Percentiles rank a stretch among this genome's conserved stretches.
Evolutionary conservation across 1,140 invertebrate species (phyloP).

Genomic region (Bombus terrestris): DNA sequence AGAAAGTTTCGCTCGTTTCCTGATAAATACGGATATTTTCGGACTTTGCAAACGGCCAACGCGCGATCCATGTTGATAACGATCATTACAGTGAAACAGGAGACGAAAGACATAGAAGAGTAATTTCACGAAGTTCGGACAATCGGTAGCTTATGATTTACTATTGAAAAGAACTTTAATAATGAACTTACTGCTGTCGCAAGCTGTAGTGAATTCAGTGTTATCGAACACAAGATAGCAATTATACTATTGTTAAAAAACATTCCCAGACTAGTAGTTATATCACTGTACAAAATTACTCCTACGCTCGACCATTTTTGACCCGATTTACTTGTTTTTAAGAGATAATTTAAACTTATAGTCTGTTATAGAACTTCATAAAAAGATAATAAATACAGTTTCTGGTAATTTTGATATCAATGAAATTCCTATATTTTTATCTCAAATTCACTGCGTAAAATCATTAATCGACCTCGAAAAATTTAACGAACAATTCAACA

Average conservation of each 20-base stretch:
- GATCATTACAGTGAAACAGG: background rate
- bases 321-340: too few relatives aligned
- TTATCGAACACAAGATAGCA: too few relatives aligned
- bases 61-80: background rate
- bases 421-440: background rate
- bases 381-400: too few relatives aligned
- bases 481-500: background rate
- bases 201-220: too few relatives aligned
- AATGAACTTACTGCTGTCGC: too few relatives aligned
- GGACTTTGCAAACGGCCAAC: background rate
- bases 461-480: background rate
- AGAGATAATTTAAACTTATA: too few relatives aligned
- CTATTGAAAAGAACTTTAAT: too few relatives aligned
- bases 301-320: too few relatives aligned
- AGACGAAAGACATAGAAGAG: background rate
- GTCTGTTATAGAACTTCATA: too few relatives aligned
- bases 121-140: background rate
- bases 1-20: constrained; percentile 18
- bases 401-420: background rate
- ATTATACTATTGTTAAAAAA: too few relatives aligned
- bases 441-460: background rate
- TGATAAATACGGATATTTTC: constrained; percentile 21
- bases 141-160: background rate
- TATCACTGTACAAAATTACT: too few relatives aligned
- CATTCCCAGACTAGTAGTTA: too few relatives aligned